phyloP scores from a whole-genome alignment of 2,888 invertebrate genomes.

The Oxyteleia sp. region DNA sequence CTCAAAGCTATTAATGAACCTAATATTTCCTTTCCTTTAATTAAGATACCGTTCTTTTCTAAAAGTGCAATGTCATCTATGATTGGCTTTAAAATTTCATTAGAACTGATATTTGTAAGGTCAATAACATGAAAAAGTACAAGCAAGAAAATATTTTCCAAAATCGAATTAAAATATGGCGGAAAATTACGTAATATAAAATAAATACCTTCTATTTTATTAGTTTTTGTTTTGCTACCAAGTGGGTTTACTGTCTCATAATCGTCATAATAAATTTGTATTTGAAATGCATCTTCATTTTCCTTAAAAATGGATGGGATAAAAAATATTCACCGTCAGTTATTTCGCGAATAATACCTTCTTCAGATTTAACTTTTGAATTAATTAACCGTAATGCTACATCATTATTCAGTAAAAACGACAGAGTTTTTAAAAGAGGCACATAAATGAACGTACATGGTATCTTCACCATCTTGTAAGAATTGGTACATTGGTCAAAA shows the following conservation, averaged over 20 bases:
- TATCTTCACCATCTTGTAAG: conserved; percentile 30
- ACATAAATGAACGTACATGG: conserved; percentile 63
- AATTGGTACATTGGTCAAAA: conserved; percentile 32
- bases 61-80: not conserved
- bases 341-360: conserved; percentile 25
- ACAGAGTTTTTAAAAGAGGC: conserved; percentile 51
- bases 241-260: conserved; percentile 69
- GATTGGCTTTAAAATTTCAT: not conserved
- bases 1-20: conserved; percentile 27
- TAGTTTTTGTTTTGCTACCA: conserved; percentile 61
- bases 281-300: conserved; percentile 17
- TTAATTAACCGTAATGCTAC: not conserved
- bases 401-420: conserved; percentile 6
- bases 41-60: conserved; percentile 16
- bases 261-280: conserved; percentile 57
- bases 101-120: not conserved
- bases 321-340: conserved; percentile 21
- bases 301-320: conserved; percentile 16
- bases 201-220: conserved; percentile 66
- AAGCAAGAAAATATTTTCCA: conserved; percentile 61
- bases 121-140: conserved; percentile 61
- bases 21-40: conserved; percentile 26
- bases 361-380: conserved; percentile 17
- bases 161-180: conserved; percentile 58
- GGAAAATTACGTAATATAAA: conserved; percentile 62